Evolutionary conservation across 2,113 vertebrate genomes (phyloP), one percentile per base, ranked within the genome.

Genomic region (Myxocyprinus asiaticus): DNA sequence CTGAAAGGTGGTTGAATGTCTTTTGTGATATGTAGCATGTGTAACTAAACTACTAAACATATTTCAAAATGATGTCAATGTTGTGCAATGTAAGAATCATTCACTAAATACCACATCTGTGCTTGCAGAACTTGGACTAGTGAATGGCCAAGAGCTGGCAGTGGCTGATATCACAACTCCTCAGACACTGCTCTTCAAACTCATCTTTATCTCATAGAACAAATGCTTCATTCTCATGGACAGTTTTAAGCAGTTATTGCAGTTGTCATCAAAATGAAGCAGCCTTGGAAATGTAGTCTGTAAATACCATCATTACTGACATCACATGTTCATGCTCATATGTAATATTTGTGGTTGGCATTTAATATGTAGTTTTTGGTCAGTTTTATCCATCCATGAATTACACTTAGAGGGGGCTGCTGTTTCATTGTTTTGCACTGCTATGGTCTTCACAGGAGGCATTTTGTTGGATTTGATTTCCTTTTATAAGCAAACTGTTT

Each of bases 161-260:
- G 96, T 98, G 80, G 96, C 96, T 80, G 96, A 98, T 89, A 85
- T 95, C 85, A 99, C 97, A 75, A 96, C 95, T 67, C 97, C 97
- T 65, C 97, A 99, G 88, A 98, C 96, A 10, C 91, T 98, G 87
- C 86, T 98, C 69, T 98, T 99, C 90, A 96, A 95, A 86, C 96
- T 99, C 81, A 92, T 94, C 85, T 96, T 97, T 88, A 96, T 93
- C 81, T 92, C 94, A 89, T 96, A 94, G 91, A 62, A 86, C 45
- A 15, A 48, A 71, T 9, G 17, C n/a, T 79, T 64, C 7, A n/a
- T 17, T 51, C 33, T 44, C 42, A 53, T 70, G 59, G 42, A 70
- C 62, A 15, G 6, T 17, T 50, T 7, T 11, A 48, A 43, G 65
- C 45, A 43, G 10, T 68, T 68, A 47, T 50, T 74, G 71, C 58